Conservation (phyloP, 2,113 vertebrate species). For the Xiphophorus couchianus region DNA sequence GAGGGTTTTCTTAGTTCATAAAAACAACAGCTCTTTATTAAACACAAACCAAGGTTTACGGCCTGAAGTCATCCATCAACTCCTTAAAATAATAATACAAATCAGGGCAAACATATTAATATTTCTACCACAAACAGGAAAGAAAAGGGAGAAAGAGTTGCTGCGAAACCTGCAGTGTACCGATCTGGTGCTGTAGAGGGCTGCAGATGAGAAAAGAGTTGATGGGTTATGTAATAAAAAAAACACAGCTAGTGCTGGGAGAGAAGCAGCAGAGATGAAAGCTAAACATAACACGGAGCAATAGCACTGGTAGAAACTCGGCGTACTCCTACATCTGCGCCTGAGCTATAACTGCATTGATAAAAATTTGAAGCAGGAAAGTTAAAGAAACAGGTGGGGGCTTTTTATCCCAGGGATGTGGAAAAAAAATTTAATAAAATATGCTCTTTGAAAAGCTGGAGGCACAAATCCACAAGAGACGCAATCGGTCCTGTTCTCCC, state of each 20-base stretch:
- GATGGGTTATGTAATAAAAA: conserved; percentile 69
- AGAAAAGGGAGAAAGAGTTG: neutral
- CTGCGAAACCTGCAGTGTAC: conserved; percentile 26
- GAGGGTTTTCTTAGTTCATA: neutral
- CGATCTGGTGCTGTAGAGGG: conserved; percentile 21
- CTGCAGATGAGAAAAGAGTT: conserved; percentile 59
- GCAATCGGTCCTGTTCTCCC: neutral
- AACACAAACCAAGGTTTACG: neutral
- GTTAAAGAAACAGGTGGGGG: conserved; percentile 8
- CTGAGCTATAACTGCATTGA: neutral
- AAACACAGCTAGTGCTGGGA: conserved; percentile 43
- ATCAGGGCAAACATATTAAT: neutral
- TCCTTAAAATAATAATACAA: neutral
- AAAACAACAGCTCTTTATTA: neutral
- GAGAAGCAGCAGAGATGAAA: conserved; percentile 31
- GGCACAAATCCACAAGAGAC: conserved; percentile 9
- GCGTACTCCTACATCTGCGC: conserved; percentile 9
- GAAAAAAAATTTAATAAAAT: neutral
- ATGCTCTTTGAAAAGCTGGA: conserved; percentile 15
- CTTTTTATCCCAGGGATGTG: conserved; percentile 1
- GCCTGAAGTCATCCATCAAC: too few species aligned
- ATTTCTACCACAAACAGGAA: neutral
- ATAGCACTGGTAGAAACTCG: conserved; percentile 19
- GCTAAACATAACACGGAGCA: conserved; percentile 32
- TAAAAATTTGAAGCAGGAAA: conserved; percentile 10